Conservation (phyloP, 2,888 invertebrate genomes). For the Anagyrus pseudococci region DNA sequence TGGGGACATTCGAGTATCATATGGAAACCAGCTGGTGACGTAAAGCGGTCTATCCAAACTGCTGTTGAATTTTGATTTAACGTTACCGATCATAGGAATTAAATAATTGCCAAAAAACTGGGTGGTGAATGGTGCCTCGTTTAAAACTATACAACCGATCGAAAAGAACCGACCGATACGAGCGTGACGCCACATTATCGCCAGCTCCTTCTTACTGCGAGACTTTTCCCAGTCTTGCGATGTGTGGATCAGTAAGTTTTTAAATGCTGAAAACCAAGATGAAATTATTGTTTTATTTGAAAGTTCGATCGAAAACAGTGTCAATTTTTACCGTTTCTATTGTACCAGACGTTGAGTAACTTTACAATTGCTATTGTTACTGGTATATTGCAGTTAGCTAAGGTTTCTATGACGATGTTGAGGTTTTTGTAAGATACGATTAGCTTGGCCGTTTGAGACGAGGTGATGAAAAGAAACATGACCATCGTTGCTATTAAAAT, state of each 20-base stretch:
- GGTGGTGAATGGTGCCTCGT: conserved; percentile 24
- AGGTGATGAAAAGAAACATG: conserved; percentile 22
- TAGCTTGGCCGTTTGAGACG: conserved; percentile 44
- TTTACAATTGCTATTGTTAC: conserved; percentile 43
- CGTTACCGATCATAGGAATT: background rate
- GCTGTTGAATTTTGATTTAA: background rate
- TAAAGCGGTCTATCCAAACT: conserved; percentile 34
- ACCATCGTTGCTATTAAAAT: background rate
- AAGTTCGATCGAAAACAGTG: no score
- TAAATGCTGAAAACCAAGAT: no score
- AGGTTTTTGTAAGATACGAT: conserved; percentile 41
- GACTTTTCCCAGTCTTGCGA: conserved; percentile 34
- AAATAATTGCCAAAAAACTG: no score
- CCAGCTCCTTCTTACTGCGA: conserved; percentile 25
- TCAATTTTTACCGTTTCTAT: conserved; percentile 42
- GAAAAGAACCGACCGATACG: conserved; percentile 41
- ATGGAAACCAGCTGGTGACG: conserved; percentile 45
- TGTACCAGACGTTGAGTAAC: conserved; percentile 42
- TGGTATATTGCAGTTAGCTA: conserved; percentile 44
- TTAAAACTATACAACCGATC: conserved; percentile 40
- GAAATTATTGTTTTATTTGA: no score
- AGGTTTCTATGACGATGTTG: conserved; percentile 42
- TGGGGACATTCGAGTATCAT: conserved; percentile 42
- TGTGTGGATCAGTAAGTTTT: no score
- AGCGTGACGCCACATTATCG: conserved; percentile 40